A percentile compares a stretch with the other conserved stretches of the same genome.
phyloP scores from a whole-genome alignment of 2,888 invertebrate genomes.

The Xanthia icteritia region DNA sequence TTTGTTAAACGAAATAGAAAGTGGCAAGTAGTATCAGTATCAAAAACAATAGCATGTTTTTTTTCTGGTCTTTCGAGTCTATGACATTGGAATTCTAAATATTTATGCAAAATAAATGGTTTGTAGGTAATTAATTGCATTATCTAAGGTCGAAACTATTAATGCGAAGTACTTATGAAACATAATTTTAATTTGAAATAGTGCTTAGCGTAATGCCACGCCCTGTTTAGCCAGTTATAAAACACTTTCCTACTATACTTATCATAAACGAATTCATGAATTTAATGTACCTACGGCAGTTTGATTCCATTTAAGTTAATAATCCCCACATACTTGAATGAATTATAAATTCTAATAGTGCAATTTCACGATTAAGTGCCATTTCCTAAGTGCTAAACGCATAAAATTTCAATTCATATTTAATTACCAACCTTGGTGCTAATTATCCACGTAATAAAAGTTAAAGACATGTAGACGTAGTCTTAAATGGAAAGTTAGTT shows the following conservation, averaged over 20 bases:
- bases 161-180: slow-evolving; percentile 34
- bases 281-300: slow-evolving; percentile 25
- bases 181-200: slow-evolving; percentile 41
- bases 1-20: slow-evolving; percentile 53
- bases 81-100: slow-evolving; percentile 28
- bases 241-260: slow-evolving; percentile 38
- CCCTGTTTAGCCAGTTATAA: slow-evolving; percentile 44
- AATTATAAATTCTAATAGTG: slow-evolving; percentile 44
- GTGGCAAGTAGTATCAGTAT: slow-evolving; percentile 23
- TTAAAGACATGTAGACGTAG: neutral
- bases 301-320: slow-evolving; percentile 17
- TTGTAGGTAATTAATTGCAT: slow-evolving; percentile 29
- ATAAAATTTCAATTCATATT: slow-evolving; percentile 55
- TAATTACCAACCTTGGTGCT: slow-evolving; percentile 44
- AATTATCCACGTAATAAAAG: slow-evolving; percentile 34
- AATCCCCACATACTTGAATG: slow-evolving; percentile 33
- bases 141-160: slow-evolving; percentile 23
- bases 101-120: slow-evolving; percentile 6
- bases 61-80: neutral
- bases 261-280: slow-evolving; percentile 31
- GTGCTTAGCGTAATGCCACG: slow-evolving; percentile 34
- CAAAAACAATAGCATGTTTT: slow-evolving; percentile 23
- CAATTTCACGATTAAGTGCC: slow-evolving; percentile 46
- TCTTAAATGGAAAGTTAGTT: neutral
- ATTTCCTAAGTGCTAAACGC: slow-evolving; percentile 48